These are phyloP conservation scores for Acipenser transmontanus DNA, from an alignment of 2,797 vertebrate genomes.

Conservation along the genomic window DNA sequence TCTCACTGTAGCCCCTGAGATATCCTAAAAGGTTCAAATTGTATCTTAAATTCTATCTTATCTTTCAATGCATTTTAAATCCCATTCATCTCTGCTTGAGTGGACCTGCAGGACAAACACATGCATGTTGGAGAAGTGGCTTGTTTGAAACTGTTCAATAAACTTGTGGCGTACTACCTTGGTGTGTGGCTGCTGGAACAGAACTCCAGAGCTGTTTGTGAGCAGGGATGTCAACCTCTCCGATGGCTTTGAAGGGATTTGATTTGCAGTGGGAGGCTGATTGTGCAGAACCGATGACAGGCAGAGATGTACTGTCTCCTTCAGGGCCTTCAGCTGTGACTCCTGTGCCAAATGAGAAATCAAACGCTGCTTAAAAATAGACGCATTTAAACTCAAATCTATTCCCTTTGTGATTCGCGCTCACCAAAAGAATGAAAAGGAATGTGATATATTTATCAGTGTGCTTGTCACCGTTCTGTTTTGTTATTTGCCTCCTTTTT, in stretches of 20 bases:
- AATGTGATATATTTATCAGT: not conserved
- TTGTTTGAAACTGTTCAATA: not conserved
- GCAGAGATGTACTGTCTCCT: slow-evolving; percentile 93
- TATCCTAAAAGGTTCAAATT: not conserved
- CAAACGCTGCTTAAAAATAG: slow-evolving; percentile 4
- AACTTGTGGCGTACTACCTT: slow-evolving; percentile 63
- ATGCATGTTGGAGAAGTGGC: not conserved
- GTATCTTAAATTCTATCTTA: slow-evolving; percentile 18
- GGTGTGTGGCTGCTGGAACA: slow-evolving; percentile 61
- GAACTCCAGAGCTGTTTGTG: slow-evolving; percentile 65
- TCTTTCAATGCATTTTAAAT: slow-evolving; percentile 29
- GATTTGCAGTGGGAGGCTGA: slow-evolving; percentile 60
- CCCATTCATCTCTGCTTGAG: slow-evolving; percentile 14
- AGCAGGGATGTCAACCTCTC: slow-evolving; percentile 62
- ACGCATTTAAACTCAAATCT: slow-evolving; percentile 2
- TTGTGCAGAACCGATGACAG: slow-evolving; percentile 82
- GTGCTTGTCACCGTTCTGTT: not conserved
- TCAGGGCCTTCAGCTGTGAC: slow-evolving; percentile 92
- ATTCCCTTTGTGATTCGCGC: not conserved
- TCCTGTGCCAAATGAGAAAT: slow-evolving; percentile 62
- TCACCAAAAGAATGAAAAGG: not conserved
- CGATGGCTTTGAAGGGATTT: slow-evolving; percentile 56
- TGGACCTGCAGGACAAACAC: slow-evolving; percentile 12
- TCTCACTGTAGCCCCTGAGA: slow-evolving; percentile 21
- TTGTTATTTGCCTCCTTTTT: not conserved